Base-by-base conservation (phyloP, 2,797 vertebrate genomes). In the Poeciliopsis paucimaculata region DNA sequence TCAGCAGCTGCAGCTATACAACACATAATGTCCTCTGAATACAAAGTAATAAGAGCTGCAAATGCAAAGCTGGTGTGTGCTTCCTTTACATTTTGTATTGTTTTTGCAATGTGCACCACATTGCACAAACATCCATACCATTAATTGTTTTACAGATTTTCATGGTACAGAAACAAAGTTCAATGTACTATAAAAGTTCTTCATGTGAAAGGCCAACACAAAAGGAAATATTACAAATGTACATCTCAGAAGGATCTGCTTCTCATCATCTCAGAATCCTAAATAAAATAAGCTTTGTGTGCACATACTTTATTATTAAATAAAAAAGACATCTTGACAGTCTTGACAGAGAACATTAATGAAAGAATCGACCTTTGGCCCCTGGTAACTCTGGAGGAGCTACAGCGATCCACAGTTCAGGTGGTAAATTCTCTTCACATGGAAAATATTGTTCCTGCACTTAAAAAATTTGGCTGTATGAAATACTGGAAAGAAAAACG, bases 1-100 rank as follows among this genome's bases (percentile, higher is more conserved):
- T 73, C 73, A 81, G 76, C 91, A 91, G 87, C 91, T 91, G 87
- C 89, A 90, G 84, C 82, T 70, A 75, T 76, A 76, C 68, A 72
- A 45, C 76, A 23, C 64, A 34, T 55, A 36, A 75, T 62, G 53
- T 66, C 71, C 39, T 72, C 39, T 81, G 82, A 86, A 92, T 92
- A 76, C 71, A 88, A 79, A 88, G 31, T 76, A 70, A 78, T 71
- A 51, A 47, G 76, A 82, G 72, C 72, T 70, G 23, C 45, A 74
- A 81, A 76, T 80, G 3, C 43, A 68, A 84, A n/a, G 78, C 77
- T 81, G 47, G 76, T 66, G 16, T 47, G 12, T 47, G 45, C 4
- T 46, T 79, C 20, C 31, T 66, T 34, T 51, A 75, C 39, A 83
- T 72, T 70, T 31, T 49, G 46, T 43, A 46, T 64, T 23, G 11